Evolutionary conservation across 2,888 invertebrate genomes (phyloP).

Genomic region (Bruchidius siliquastri): DNA sequence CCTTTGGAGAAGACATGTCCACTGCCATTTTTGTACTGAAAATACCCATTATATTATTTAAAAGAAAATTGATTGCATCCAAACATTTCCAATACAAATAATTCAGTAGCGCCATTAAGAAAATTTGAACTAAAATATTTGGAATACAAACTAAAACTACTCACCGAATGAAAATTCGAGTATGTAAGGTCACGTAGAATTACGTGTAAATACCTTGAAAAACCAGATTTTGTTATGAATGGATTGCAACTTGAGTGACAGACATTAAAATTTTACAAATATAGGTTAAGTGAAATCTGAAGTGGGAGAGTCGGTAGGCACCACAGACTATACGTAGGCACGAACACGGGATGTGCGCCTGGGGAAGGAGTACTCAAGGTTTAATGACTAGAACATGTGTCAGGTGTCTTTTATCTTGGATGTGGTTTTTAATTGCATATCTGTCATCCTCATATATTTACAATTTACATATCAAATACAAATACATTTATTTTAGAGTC

Average conservation of each 20-base stretch:
- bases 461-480: too few relatives aligned
- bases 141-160: not conserved
- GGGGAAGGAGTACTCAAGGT: too few relatives aligned
- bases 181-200: not conserved
- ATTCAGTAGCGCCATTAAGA: not conserved
- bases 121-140: not conserved
- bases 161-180: not conserved
- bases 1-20: slow-evolving; percentile 26
- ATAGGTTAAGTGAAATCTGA: too few relatives aligned
- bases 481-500: too few relatives aligned
- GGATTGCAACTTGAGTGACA: not conserved
- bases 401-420: too few relatives aligned
- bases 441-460: too few relatives aligned
- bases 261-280: not conserved
- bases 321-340: too few relatives aligned
- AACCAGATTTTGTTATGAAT: not conserved
- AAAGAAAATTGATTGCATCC: not conserved
- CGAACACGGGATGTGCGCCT: too few relatives aligned
- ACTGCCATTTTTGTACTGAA: slow-evolving; percentile 26
- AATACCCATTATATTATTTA: slow-evolving; percentile 14
- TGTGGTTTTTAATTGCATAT: too few relatives aligned
- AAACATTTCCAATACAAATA: not conserved
- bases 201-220: not conserved
- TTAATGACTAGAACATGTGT: too few relatives aligned
- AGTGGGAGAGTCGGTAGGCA: too few relatives aligned